Conservation (phyloP, 2,113 vertebrate species). For the Anser brachyrhynchus region DNA sequence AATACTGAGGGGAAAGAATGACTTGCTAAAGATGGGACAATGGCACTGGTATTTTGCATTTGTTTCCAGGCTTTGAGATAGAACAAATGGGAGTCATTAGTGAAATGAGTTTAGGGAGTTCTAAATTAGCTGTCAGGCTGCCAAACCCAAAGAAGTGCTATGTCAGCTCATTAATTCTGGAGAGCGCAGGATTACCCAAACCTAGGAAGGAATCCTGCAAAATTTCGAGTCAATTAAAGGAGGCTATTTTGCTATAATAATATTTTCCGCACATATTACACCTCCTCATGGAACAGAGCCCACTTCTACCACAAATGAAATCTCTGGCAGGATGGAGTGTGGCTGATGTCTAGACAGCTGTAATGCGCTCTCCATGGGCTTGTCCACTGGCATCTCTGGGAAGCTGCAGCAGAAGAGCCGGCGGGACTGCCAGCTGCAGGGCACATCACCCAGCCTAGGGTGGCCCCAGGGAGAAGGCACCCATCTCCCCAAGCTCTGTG, state of each 20-base stretch:
- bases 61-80: constrained; percentile 69
- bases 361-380: constrained; percentile 42
- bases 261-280: constrained; percentile 65
- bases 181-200: constrained; percentile 39
- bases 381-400: constrained; percentile 20
- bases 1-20: constrained; percentile 37
- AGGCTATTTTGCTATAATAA: constrained; percentile 58
- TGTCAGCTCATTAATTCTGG: constrained; percentile 61
- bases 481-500: fast-evolving
- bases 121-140: constrained; percentile 69
- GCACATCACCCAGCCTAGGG: neutral
- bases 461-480: neutral
- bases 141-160: constrained; percentile 58
- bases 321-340: constrained; percentile 28
- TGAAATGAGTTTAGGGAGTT: constrained; percentile 72
- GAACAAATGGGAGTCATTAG: constrained; percentile 72
- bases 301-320: constrained; percentile 42
- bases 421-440: neutral
- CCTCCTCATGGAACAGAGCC: constrained; percentile 56
- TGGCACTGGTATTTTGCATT: constrained; percentile 65
- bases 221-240: constrained; percentile 56
- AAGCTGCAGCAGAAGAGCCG: neutral
- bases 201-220: constrained; percentile 55
- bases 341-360: constrained; percentile 60
- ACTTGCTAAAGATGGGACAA: constrained; percentile 69